These are phyloP conservation scores for Drosophila rufa DNA, from an alignment of 1,140 invertebrate genomes.

Conservation along the genomic window DNA sequence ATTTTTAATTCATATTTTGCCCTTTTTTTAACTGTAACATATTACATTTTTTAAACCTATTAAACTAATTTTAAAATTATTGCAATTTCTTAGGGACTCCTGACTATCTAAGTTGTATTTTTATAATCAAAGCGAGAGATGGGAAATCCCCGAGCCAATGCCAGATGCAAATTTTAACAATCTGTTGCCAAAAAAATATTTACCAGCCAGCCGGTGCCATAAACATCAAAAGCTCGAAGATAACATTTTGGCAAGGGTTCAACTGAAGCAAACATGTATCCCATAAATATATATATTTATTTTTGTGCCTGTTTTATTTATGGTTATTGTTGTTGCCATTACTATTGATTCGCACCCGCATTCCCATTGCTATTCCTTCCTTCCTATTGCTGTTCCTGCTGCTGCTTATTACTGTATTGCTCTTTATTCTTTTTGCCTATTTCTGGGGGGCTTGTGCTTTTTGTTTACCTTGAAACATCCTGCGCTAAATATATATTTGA, in stretches of 20 bases:
- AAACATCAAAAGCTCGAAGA: constrained; percentile 4
- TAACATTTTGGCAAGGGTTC: constrained; percentile 4
- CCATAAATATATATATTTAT: not conserved
- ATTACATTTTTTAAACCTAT: too few relatives aligned
- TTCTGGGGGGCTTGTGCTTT: constrained; percentile 1
- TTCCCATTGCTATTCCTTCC: not conserved
- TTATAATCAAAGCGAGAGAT: too few relatives aligned
- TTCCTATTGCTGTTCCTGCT: constrained; percentile 17
- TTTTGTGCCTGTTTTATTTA: constrained; percentile 23
- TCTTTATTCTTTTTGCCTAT: not conserved
- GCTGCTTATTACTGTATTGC: constrained; percentile 30
- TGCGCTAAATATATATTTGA: constrained; percentile 75
- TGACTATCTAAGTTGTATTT: too few relatives aligned
- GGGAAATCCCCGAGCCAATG: too few relatives aligned
- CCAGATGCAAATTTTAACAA: constrained; percentile 5
- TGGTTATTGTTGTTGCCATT: constrained; percentile 41
- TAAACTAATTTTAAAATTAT: too few relatives aligned
- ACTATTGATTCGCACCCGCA: constrained; percentile 6
- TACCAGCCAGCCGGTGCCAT: constrained; percentile 1
- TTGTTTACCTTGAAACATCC: constrained; percentile 52
- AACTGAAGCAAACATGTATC: not conserved
- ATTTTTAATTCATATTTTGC: too few relatives aligned
- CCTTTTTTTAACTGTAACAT: too few relatives aligned
- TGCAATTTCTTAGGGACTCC: too few relatives aligned
- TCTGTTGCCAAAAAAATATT: constrained; percentile 33